phyloP scores from a whole-genome alignment of 2,888 invertebrate species.

The Xylota segnis region DNA sequence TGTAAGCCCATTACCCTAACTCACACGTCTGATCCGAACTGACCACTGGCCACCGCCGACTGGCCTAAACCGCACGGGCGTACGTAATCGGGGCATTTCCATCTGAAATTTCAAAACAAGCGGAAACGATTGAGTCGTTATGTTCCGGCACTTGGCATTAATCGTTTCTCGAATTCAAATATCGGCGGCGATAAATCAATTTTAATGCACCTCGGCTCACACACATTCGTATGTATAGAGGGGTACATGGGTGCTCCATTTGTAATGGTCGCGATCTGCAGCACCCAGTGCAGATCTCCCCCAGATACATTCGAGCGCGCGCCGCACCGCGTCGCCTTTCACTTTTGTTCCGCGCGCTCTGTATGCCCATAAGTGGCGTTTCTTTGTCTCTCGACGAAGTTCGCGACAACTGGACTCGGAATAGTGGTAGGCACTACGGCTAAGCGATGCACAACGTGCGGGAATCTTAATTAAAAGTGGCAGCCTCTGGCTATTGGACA shows the following conservation, averaged over 20 bases:
- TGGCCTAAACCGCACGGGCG: slow-evolving; percentile 8
- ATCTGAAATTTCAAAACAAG: slow-evolving; percentile 70
- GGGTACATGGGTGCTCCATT: slow-evolving; percentile 44
- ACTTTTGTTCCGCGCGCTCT: slow-evolving; percentile 57
- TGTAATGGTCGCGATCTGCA: slow-evolving; percentile 21
- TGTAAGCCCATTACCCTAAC: slow-evolving; percentile 21
- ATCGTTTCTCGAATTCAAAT: slow-evolving; percentile 76
- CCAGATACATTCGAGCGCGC: slow-evolving; percentile 26
- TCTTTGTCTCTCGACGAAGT: slow-evolving; percentile 54
- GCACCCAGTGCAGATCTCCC: slow-evolving; percentile 56
- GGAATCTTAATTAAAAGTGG: slow-evolving; percentile 67
- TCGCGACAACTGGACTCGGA: background rate
- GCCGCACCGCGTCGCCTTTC: slow-evolving; percentile 58
- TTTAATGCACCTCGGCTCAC: slow-evolving; percentile 53
- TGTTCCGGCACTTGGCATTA: slow-evolving; percentile 77
- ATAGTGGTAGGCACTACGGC: slow-evolving; percentile 3
- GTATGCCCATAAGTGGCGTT: slow-evolving; percentile 64
- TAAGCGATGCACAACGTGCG: slow-evolving; percentile 49
- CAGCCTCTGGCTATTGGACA: slow-evolving; percentile 40
- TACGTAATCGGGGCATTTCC: slow-evolving; percentile 49
- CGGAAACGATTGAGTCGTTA: slow-evolving; percentile 77
- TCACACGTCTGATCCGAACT: slow-evolving; percentile 38
- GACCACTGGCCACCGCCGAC: slow-evolving; percentile 30
- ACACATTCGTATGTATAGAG: too few relatives aligned
- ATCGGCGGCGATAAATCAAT: slow-evolving; percentile 74